Evolutionary conservation across 2,888 invertebrate species (phyloP), one percentile per base, ranked within the genome.

Genomic region (Ganaspis brasiliensis): DNA sequence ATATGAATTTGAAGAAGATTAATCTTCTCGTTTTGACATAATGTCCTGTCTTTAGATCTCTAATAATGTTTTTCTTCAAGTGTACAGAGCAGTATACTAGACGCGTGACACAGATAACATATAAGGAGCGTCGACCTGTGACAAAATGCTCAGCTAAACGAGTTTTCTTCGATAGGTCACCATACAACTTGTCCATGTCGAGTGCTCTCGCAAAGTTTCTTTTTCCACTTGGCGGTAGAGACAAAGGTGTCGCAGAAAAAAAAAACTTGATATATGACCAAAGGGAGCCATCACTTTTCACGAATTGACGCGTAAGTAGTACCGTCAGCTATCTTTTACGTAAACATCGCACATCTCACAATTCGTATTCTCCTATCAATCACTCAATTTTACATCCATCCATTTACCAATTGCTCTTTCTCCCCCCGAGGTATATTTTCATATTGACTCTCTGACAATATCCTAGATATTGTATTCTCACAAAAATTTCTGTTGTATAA

Each of bases 81-180:
- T 52, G 52, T 19, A 12, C 49, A 16, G n/a, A n/a, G 16, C 16
- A 49, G n/a, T 14, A 4, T 49, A 6, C 19, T 52, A 49, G 45
- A 67, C 24, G n/a, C 40, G 67, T 67, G 67, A 49, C 45, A 49
- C 16, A 24, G 67, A 67, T 67, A 49, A 67, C 67, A 45, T 67
- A 67, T 49, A 67, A 67, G 67, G 67, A 67, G 67, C 67, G 67
- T 24, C 67, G 67, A 67, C 67, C 45, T 67, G 67, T 67, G 26
- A 49, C 26, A 67, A 67, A 67, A 67, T 45, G 67, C 67, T 45
- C 16, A n/a, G 21, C n/a, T 10, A 49, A 67, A 67, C 67, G 45
- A 45, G 67, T n/a, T n/a, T 67, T 67, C 45, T 40, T 67, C 45
- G 45, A 67, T 67, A 49, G 67, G 45, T 67, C 67, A 49, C 40